Conservation (phyloP, 2,797 vertebrate species). For the Helostoma temminkii region DNA sequence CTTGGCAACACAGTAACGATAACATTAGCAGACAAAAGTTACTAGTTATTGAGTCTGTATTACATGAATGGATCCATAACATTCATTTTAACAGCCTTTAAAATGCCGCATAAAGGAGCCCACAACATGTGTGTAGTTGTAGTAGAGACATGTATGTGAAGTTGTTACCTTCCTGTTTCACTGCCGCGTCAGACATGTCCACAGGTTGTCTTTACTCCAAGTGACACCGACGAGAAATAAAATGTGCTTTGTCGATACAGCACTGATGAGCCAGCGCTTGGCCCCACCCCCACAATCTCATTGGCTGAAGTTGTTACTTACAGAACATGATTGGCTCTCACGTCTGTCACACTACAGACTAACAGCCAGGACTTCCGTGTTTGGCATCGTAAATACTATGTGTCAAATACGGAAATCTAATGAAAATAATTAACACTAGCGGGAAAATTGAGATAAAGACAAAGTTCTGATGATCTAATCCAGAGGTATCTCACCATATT, state of each 20-base stretch:
- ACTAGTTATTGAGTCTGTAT: neutral
- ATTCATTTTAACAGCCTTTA: neutral
- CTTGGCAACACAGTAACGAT: neutral
- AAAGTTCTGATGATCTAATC: too few species aligned
- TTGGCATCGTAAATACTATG: neutral
- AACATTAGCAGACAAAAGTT: neutral
- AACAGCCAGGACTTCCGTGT: constrained; percentile 47
- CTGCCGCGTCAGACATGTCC: constrained; percentile 35
- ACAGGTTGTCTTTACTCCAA: neutral
- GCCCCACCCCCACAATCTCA: constrained; percentile 31
- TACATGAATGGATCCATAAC: neutral
- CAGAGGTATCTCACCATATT: too few species aligned
- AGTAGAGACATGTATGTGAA: neutral
- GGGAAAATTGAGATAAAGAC: too few species aligned
- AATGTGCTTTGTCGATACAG: constrained; percentile 11
- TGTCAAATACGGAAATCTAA: too few species aligned
- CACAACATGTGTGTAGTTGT: neutral
- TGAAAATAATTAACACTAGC: too few species aligned
- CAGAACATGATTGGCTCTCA: constrained; percentile 32
- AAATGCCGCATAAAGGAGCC: neutral
- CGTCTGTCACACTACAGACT: constrained; percentile 14
- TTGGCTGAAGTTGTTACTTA: constrained; percentile 31
- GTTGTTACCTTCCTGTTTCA: constrained; percentile 56
- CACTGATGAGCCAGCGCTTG: rapidly evolving
- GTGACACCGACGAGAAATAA: constrained; percentile 5